Conservation (phyloP, 1,140 invertebrate species). For the Cydia pomonella region DNA sequence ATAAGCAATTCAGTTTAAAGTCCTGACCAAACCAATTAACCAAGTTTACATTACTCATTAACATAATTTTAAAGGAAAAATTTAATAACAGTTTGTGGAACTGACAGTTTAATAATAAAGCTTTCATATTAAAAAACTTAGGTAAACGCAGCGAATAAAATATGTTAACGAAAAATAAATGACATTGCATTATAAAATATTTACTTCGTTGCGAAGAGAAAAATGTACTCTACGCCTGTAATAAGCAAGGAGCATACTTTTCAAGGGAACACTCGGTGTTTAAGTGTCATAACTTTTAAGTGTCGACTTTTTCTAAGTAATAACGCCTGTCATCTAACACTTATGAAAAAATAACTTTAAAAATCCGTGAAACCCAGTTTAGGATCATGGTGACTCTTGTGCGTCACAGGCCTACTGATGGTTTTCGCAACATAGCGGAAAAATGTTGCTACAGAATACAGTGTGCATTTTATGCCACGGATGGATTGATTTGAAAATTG, state of each 20-base stretch:
- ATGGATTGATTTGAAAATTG: no score
- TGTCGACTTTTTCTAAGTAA: not conserved
- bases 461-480: not conserved
- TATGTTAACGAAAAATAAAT: not conserved
- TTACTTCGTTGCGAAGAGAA: not conserved
- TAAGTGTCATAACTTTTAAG: constrained; percentile 17
- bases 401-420: not conserved
- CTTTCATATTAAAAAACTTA: no score
- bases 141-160: no score
- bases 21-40: no score
- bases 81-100: no score
- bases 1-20: no score
- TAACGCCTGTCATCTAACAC: constrained; percentile 7
- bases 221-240: not conserved
- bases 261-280: not conserved
- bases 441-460: not conserved
- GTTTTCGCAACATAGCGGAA: not conserved
- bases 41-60: no score
- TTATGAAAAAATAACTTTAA: not conserved
- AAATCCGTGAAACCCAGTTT: not conserved
- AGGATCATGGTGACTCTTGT: not conserved
- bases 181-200: not conserved
- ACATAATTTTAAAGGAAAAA: no score
- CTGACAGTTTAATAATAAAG: no score
- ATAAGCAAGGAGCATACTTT: not conserved